Evolutionary conservation across 2,888 invertebrate species (phyloP).

Genomic region (Chloroclysta siterata): DNA sequence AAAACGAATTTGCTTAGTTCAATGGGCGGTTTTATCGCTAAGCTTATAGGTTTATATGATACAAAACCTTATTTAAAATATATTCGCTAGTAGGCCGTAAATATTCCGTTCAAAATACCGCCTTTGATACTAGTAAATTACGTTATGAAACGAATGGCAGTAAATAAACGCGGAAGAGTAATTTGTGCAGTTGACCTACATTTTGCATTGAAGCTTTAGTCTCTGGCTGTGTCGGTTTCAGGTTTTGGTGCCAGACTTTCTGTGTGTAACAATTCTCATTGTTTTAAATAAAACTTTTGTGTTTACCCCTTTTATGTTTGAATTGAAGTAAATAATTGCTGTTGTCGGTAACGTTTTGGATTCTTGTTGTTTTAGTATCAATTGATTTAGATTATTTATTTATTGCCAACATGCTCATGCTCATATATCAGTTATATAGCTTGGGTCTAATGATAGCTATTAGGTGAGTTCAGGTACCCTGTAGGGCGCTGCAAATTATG

Average conservation of each 20-base stretch:
- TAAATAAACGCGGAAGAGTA: constrained; percentile 22
- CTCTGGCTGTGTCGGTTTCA: constrained; percentile 9
- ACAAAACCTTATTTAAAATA: neutral
- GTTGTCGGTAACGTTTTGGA: neutral
- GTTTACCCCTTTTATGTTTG: neutral
- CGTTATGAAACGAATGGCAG: constrained; percentile 15
- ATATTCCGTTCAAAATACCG: constrained; percentile 6
- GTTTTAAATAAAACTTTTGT: constrained; percentile 12
- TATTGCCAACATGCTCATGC: too few species aligned
- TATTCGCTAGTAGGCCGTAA: constrained; percentile 4
- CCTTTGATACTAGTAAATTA: constrained; percentile 14
- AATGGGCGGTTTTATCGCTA: too few species aligned
- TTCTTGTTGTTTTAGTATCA: too few species aligned
- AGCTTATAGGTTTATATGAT: too few species aligned
- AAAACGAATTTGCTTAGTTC: too few species aligned
- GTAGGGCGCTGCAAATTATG: too few species aligned
- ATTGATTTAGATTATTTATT: too few species aligned
- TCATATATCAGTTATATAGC: too few species aligned
- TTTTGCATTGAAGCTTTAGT: constrained; percentile 18
- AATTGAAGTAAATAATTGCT: neutral
- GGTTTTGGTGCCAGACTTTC: constrained; percentile 10
- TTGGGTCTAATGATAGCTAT: too few species aligned
- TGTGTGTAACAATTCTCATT: constrained; percentile 6
- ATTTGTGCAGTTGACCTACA: constrained; percentile 29
- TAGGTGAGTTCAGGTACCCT: too few species aligned